Conservation (phyloP, 2,113 vertebrate species). For the Coryphaenoides rupestris region DNA sequence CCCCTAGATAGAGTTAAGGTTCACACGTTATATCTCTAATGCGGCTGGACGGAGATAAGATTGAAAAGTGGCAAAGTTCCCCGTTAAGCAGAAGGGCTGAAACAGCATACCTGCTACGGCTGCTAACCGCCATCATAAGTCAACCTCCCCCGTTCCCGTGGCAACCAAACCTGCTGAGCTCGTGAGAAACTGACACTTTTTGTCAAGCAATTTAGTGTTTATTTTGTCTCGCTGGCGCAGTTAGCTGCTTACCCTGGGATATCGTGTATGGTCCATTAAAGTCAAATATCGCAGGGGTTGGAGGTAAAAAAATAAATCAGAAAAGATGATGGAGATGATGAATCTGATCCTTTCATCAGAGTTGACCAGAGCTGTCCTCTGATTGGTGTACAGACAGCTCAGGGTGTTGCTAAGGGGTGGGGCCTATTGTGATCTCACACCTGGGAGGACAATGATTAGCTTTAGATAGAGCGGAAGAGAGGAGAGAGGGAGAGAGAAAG, state of each 20-base stretch:
- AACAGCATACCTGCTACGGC: too few species aligned
- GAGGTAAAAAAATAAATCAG: background rate
- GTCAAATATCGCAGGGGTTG: too few species aligned
- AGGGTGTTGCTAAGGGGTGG: background rate
- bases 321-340: too few species aligned
- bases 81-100: too few species aligned
- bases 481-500: background rate
- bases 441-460: background rate
- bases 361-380: background rate
- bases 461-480: background rate
- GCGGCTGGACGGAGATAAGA: too few species aligned
- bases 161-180: background rate
- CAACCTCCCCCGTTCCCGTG: background rate
- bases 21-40: too few species aligned
- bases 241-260: too few species aligned
- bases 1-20: too few species aligned
- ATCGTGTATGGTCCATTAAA: too few species aligned
- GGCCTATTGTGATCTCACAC: background rate
- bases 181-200: background rate
- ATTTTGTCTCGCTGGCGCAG: conserved; percentile 1
- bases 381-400: background rate
- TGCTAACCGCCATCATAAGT: too few species aligned
- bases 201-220: background rate
- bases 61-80: too few species aligned
- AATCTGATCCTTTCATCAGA: background rate